phyloP scores from a whole-genome alignment of 2,888 invertebrate species.

The Pogonocherus hispidulus region DNA sequence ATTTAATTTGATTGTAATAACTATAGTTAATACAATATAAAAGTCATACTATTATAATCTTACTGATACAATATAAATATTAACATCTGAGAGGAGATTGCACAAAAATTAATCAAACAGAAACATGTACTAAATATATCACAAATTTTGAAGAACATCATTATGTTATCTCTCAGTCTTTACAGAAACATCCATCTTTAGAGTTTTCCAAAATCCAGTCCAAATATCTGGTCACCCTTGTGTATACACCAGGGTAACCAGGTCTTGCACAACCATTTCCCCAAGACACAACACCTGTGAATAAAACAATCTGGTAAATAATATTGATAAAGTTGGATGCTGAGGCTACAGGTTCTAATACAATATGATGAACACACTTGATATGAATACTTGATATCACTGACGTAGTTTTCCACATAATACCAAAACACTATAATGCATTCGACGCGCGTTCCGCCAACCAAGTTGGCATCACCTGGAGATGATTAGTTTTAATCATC shows the following conservation, averaged over 20 bases:
- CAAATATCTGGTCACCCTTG: slow-evolving; percentile 84
- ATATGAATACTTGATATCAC: too few relatives aligned
- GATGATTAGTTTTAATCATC: too few relatives aligned
- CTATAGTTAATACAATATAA: too few relatives aligned
- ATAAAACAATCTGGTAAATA: not conserved
- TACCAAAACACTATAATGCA: too few relatives aligned
- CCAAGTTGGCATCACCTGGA: too few relatives aligned
- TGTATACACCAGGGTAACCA: slow-evolving; percentile 90
- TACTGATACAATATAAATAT: slow-evolving; percentile 25
- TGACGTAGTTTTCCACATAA: too few relatives aligned
- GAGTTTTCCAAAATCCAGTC: slow-evolving; percentile 86
- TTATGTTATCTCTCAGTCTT: slow-evolving; percentile 69
- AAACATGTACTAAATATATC: slow-evolving; percentile 22
- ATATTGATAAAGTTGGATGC: too few relatives aligned
- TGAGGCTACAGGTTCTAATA: too few relatives aligned
- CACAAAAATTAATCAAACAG: slow-evolving; percentile 20
- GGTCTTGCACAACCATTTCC: slow-evolving; percentile 90
- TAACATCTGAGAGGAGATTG: slow-evolving; percentile 27
- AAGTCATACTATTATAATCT: slow-evolving; percentile 4
- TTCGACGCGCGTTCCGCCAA: too few relatives aligned
- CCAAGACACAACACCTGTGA: slow-evolving; percentile 86
- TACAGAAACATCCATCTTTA: slow-evolving; percentile 86
- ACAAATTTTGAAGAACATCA: slow-evolving; percentile 20
- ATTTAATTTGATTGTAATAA: too few relatives aligned
- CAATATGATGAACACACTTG: too few relatives aligned